Conservation (phyloP, 2,888 invertebrate genomes). For the Drosophila borealis region DNA sequence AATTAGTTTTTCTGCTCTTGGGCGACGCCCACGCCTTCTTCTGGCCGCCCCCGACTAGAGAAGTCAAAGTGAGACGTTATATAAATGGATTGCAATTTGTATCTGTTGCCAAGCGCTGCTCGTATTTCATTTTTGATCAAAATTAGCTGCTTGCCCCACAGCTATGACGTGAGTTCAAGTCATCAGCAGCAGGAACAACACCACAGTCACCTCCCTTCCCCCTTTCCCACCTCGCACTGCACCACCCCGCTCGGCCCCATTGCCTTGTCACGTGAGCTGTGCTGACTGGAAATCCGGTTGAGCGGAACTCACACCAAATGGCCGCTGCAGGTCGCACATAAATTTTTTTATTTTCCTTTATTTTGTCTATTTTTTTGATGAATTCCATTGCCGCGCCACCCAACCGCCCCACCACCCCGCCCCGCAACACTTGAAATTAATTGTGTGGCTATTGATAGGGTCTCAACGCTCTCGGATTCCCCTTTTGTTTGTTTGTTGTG, state of each 20-base stretch:
- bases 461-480: conserved; percentile 26
- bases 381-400: conserved; percentile 15
- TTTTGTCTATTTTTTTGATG: conserved; percentile 48
- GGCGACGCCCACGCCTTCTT: conserved; percentile 21
- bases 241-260: background rate
- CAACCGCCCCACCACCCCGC: background rate
- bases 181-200: conserved; percentile 13
- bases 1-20: conserved; percentile 31
- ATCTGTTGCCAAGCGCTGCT: conserved; percentile 37
- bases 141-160: conserved; percentile 47
- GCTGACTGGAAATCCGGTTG: conserved; percentile 62
- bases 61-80: conserved; percentile 35
- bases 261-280: conserved; percentile 38
- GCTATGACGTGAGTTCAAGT: conserved; percentile 55
- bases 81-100: conserved; percentile 75
- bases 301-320: conserved; percentile 78
- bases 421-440: conserved; percentile 56
- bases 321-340: conserved; percentile 67
- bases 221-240: rapidly evolving
- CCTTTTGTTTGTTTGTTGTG: conserved; percentile 53
- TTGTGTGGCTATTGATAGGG: conserved; percentile 76
- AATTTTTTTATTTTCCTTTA: conserved; percentile 37
- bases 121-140: conserved; percentile 66
- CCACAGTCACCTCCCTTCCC: background rate
- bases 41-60: conserved; percentile 2